Evolutionary conservation across 2,113 vertebrate genomes (phyloP).

Genomic region (Strigops habroptila): DNA sequence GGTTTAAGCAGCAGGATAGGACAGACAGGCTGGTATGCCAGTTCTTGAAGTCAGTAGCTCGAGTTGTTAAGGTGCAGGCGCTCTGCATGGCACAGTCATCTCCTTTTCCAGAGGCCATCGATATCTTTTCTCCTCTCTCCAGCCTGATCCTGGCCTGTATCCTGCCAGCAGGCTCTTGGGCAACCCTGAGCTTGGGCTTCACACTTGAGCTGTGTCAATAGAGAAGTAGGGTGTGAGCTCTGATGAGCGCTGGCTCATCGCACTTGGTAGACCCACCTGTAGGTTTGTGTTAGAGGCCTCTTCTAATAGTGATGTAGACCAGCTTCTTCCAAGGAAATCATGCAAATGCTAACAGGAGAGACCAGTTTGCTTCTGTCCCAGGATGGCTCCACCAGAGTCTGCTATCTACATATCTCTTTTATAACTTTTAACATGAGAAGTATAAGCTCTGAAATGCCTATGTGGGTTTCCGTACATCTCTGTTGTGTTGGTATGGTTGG

Average conservation of each 20-base stretch:
- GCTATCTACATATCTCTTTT: neutral
- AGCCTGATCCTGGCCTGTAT: neutral
- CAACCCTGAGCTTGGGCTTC: neutral
- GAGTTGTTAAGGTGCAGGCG: neutral
- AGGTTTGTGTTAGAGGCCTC: neutral
- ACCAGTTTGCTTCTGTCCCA: neutral
- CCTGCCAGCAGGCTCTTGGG: neutral
- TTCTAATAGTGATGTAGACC: neutral
- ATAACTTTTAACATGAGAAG: neutral
- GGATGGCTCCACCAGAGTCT: neutral
- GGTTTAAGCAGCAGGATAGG: neutral
- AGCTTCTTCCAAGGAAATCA: neutral
- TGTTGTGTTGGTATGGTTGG: neutral
- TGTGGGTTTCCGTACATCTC: rapidly evolving
- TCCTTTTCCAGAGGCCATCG: neutral
- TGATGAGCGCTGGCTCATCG: neutral
- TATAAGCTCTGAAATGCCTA: neutral
- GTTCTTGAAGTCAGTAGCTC: neutral
- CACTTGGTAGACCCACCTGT: neutral
- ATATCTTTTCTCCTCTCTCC: neutral
- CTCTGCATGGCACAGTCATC: neutral
- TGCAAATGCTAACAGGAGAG: neutral
- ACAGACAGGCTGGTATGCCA: neutral
- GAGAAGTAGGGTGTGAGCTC: neutral
- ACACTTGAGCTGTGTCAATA: neutral